Base-by-base conservation (phyloP, 2,888 invertebrate genomes). In the Ariolimax columbianus region DNA sequence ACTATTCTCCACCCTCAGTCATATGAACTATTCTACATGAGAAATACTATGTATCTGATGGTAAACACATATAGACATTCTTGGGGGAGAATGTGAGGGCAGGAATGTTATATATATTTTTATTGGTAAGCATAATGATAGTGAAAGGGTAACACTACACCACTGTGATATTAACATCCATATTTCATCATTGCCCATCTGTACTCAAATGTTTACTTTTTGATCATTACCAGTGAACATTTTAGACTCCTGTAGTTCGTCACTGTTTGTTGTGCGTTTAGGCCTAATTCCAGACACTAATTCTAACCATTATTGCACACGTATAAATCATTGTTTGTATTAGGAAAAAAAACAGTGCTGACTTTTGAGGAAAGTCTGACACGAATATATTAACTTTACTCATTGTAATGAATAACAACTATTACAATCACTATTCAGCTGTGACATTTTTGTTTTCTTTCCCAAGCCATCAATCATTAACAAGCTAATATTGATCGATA, bases 101-200 rank as follows among this genome's bases (percentile, higher is more conserved):
- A 47, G 47, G 6, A 47, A 9, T 47, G 47, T 47, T 23, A 55
- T n/a, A n/a, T 55, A 55, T 19, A 23, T 66, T n/a, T 66, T 43
- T 72, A 26, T n/a, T 33, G 38, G 63, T 23, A 38, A n/a, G 26
- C 59, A 78, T 63, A 40, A 68, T 59, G 33, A 14, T 55, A 1
- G 59, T 40, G n/a, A 66, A 66, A 79, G 66, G 79, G 79, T 66
- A 66, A 79, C 66, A 11, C 7, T 40, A 66, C n/a, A 79, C 79
- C 79, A 47, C 79, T 68, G 79, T 68, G 66, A 79, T 79, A 79
- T 79, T 79, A 79, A 68, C 66, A 40, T 66, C 36, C 47, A 43
- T 68, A 14, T 66, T 33, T 66, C 66, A 66, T 66, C 63, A 63
- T 63, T 40, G 26, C 59, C 17, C 59, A 63, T 6, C 59, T 11